A percentile compares a stretch with the other conserved stretches of the same genome.
Conservation (phyloP, 2,888 invertebrate genomes). For the Brenthis hecate region DNA sequence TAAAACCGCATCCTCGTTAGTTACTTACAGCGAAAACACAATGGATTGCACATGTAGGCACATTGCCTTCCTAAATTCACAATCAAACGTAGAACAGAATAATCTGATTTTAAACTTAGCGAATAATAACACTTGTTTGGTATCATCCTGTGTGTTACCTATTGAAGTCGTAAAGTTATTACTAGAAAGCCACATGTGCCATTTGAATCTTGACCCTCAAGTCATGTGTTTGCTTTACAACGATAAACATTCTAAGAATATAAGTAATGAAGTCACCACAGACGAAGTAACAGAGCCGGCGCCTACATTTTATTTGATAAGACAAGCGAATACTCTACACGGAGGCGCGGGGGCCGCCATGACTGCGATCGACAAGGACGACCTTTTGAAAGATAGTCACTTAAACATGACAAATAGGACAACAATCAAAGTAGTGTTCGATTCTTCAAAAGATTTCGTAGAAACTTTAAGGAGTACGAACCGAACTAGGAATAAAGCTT, state of each 20-base stretch:
- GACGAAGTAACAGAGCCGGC: conserved; percentile 70
- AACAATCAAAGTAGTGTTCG: conserved; percentile 71
- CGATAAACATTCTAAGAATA: conserved; percentile 61
- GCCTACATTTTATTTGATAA: conserved; percentile 74
- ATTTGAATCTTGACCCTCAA: conserved; percentile 65
- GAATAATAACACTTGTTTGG: conserved; percentile 75
- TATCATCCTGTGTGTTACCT: conserved; percentile 72
- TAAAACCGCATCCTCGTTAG: conserved; percentile 59
- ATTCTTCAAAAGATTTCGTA: conserved; percentile 72
- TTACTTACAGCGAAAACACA: conserved; percentile 67
- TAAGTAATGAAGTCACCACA: conserved; percentile 55
- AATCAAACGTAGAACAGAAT: conserved; percentile 59
- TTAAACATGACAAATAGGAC: conserved; percentile 73
- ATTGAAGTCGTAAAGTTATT: conserved; percentile 67
- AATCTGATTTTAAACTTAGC: conserved; percentile 62
- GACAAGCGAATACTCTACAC: conserved; percentile 63
- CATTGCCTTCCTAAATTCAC: conserved; percentile 66
- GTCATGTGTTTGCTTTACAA: conserved; percentile 74
- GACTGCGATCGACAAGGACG: conserved; percentile 70
- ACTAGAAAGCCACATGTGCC: conserved; percentile 71
- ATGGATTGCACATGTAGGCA: conserved; percentile 78
- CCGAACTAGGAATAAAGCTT: conserved; percentile 51
- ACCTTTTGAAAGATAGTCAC: conserved; percentile 61
- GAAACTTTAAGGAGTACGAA: conserved; percentile 69
- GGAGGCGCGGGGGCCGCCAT: conserved; percentile 66